Base-by-base conservation (phyloP, 2,797 vertebrate species). In the Selene dorsalis region DNA sequence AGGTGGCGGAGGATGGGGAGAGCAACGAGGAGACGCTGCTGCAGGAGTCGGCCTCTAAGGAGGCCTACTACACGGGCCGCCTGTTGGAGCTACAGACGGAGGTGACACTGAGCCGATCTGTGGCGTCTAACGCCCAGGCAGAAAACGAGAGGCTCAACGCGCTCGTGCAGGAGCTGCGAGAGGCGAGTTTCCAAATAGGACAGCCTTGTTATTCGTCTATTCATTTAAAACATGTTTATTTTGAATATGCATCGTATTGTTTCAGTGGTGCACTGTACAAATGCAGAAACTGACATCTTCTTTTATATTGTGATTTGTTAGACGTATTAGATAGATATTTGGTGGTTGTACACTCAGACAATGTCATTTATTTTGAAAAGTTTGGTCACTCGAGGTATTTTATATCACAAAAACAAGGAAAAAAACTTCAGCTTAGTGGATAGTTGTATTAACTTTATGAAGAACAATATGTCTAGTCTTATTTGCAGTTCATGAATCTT, bases 1-100 rank as follows among this genome's bases (percentile, higher is more conserved):
- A 99, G 90, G 98, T 98, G 53, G 98, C 98, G 0, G 97, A 97
- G 93, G 97, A 99, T 88, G 97, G 98, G 0, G 97, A 99, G 90
- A 97, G 93, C 0, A 97, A 97, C 6, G 98, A 99, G 85, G 98
- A 99, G 90, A 97, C 96, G 0, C 91, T 99, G 28, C 95, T 99
- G 58, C 96, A 97, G 92, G 98, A 99, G 87, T 99, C 97, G 0
- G 97, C 98, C 1, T 97, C 96, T 0, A 99, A 98, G 90, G 98
- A 99, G 91, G 97, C 97, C 22, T 98, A 97, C 89, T 99, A 98
- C 88, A 91, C 96, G 8, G 93, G 95, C 67, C 97, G 97, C 26
- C 95, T 98, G 73, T 53, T 97, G 94, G 97, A 97, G 89, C 95
- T 98, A 93, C 97, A 99, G 94, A 95, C 95, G 0, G 97, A 99